Conservation (phyloP, 2,797 vertebrate species). For the Arctocebus calabarensis region DNA sequence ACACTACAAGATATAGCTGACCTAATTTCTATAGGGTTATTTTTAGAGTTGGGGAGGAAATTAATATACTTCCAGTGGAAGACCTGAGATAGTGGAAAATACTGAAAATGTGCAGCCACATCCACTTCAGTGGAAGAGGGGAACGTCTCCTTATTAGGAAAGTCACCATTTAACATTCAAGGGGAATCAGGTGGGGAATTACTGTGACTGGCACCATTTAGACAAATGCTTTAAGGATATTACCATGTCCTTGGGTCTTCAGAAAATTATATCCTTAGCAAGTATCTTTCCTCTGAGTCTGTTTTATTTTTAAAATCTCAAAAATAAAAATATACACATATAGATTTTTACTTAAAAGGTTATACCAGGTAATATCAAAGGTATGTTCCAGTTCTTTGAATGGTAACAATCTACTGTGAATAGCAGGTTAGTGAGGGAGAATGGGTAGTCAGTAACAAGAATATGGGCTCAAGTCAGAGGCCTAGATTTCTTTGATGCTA, state of each 20-base stretch:
- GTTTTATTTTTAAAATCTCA: conserved; percentile 17
- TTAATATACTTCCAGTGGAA: not conserved
- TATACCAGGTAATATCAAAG: not conserved
- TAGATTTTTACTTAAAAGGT: not conserved
- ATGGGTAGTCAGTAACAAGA: not conserved
- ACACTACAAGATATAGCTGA: not conserved
- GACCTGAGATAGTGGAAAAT: not conserved
- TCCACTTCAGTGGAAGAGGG: not conserved
- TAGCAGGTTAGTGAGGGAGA: not conserved
- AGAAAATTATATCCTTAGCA: not conserved
- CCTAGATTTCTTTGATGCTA: not conserved
- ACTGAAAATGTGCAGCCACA: not conserved
- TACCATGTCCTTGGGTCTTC: not conserved
- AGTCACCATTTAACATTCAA: not conserved
- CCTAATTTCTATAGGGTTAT: not conserved
- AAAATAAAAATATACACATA: not conserved
- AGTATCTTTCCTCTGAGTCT: not conserved
- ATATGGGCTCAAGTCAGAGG: not conserved
- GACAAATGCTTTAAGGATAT: not conserved
- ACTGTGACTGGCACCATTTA: not conserved
- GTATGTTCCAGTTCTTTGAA: not conserved
- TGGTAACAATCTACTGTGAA: not conserved
- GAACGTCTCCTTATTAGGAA: not conserved
- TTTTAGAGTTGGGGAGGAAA: not conserved
- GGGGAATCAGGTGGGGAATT: not conserved